Evolutionary conservation across 53 echinoderm and acorn worm genomes (phyloP).

Genomic region (Holothuria scabra): DNA sequence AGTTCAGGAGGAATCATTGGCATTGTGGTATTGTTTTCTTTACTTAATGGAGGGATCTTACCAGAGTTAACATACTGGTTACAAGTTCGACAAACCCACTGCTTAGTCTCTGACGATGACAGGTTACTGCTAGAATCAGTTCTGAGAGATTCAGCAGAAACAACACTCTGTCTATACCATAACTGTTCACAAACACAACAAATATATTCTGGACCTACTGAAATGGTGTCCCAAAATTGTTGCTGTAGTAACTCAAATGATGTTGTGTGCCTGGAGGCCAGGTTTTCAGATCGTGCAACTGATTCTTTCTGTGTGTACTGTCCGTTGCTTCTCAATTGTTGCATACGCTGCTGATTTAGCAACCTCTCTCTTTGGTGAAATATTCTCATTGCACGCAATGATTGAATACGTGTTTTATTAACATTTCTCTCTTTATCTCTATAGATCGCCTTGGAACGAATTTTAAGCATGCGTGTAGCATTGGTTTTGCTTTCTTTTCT

Average conservation of each 20-base stretch:
- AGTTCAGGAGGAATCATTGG: slow-evolving; percentile 21
- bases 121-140: too few species aligned
- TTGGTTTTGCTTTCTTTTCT: too few species aligned
- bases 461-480: not conserved
- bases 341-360: not conserved
- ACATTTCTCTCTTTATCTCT: not conserved
- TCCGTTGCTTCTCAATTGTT: not conserved
- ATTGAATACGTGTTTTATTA: not conserved
- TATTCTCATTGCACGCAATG: not conserved
- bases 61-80: not conserved
- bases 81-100: slow-evolving; percentile 35
- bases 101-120: not conserved
- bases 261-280: not conserved
- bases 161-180: too few species aligned
- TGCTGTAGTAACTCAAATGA: not conserved
- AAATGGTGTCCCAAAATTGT: slow-evolving; percentile 1
- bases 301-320: not conserved
- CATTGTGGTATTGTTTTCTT: slow-evolving; percentile 7
- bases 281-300: not conserved
- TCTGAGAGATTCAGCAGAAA: too few species aligned
- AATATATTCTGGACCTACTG: slow-evolving; percentile 21
- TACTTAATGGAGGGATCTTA: slow-evolving; percentile 9
- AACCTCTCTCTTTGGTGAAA: not conserved
- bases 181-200: not conserved
- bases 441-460: not conserved